Percentiles rank a stretch among this genome's conserved stretches.
Evolutionary conservation across 2,888 invertebrate genomes (phyloP).

Genomic region (Schrankia costaestrigalis): DNA sequence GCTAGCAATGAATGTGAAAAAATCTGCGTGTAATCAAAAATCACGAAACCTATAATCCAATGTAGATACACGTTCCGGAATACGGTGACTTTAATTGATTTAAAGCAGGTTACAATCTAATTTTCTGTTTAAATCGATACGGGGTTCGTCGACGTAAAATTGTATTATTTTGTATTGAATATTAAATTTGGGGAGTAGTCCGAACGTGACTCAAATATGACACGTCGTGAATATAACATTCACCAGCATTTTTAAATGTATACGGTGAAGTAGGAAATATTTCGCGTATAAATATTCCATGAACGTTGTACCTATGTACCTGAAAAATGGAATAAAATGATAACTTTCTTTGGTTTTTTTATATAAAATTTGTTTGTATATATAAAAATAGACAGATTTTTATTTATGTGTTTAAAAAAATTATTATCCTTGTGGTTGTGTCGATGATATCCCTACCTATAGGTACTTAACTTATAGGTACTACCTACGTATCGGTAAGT

Average conservation of each 20-base stretch:
- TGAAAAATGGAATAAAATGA: too few species aligned
- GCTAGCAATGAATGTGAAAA: constrained; percentile 17
- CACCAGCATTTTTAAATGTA: constrained; percentile 7
- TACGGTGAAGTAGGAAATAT: too few species aligned
- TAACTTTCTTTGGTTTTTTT: too few species aligned
- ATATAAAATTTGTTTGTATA: too few species aligned
- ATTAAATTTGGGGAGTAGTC: constrained; percentile 57
- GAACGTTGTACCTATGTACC: too few species aligned
- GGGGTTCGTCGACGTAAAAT: constrained; percentile 51
- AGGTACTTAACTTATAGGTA: too few species aligned
- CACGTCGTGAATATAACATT: constrained; percentile 32
- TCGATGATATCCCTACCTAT: too few species aligned
- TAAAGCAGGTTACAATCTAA: constrained; percentile 58
- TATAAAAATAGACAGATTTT: too few species aligned
- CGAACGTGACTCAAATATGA: constrained; percentile 50
- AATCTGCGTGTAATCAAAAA: constrained; percentile 16
- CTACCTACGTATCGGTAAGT: too few species aligned
- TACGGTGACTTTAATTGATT: constrained; percentile 45
- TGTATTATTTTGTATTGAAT: constrained; percentile 62
- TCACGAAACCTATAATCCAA: constrained; percentile 11
- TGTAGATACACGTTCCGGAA: constrained; percentile 20
- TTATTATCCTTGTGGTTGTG: too few species aligned
- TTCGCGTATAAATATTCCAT: too few species aligned
- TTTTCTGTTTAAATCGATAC: constrained; percentile 59
- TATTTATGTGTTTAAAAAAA: too few species aligned